Evolutionary conservation across 2,113 vertebrate genomes (phyloP), one percentile per base, ranked within the genome.

Genomic region (Neotragus moschatus): DNA sequence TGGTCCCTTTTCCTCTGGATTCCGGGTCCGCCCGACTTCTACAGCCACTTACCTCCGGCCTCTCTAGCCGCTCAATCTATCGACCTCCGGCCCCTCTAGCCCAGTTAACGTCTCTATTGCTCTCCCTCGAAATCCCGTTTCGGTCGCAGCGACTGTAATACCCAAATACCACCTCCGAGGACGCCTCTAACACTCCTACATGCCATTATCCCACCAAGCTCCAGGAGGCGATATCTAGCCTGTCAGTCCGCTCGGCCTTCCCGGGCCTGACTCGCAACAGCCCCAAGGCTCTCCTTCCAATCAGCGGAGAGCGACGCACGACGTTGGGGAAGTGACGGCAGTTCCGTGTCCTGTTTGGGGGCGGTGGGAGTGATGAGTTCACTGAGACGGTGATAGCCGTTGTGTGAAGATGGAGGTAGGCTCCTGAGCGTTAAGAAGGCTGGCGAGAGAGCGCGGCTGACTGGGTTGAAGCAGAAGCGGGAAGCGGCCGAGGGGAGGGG

Each of bases 341-440:
- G n/a, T 30, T 80, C 43, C 33, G 85, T 53, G 93, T 56, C 49
- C 25, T 8, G 51, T 45, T 53, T 53, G 53, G 53, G 85, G 96
- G 70, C 30, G 82, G 94, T 93, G 84, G 79, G 97, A 86, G 91
- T 33, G 43, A 77, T 85, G 92, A 75, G 82, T 84, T 19, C 12
- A 26, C 15, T 80, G 94, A 91, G 96, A 13, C 63, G 28, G 70
- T 70, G 94, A 25, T 36, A 93, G 87, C n/a, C n/a, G 75, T 91
- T 80, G 86, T 90, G 88, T 84, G 95, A 98, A 98, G 77, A 98
- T 98, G 98, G 98, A 98, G 98, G 98, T 98, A 97, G 60, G 96
- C 39, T 3, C 3, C n/a, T 5, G 92, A 53, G 8, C 26, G 13
- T 56, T n/a, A 0, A 47, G 91, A 39, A 91, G 80, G 80, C 84